Conservation (phyloP, 2,797 vertebrate genomes). For the Amazonetta brasiliensis region DNA sequence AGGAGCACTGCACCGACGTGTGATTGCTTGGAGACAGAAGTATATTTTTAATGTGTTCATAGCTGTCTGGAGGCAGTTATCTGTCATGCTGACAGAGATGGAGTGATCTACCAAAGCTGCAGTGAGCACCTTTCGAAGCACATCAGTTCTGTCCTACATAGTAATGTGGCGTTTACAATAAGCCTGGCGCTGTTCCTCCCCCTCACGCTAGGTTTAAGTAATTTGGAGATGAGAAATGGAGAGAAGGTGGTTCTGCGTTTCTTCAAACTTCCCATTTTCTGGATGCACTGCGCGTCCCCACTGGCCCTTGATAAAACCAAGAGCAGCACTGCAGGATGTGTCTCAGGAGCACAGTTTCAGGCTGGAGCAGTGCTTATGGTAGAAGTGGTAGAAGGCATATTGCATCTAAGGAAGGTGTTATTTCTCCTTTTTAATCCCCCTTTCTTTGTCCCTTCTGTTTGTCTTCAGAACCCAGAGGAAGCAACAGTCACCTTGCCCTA, state of each 20-base stretch:
- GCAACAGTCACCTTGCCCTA: neutral
- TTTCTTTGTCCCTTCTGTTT: neutral
- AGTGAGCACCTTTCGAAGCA: neutral
- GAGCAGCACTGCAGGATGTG: neutral
- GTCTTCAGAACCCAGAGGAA: neutral
- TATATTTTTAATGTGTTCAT: neutral
- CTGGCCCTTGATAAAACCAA: neutral
- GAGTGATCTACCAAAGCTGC: conserved; percentile 5
- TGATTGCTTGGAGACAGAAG: neutral
- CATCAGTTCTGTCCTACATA: neutral
- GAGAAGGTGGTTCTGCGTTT: neutral
- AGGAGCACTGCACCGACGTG: rapidly evolving
- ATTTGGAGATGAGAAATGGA: neutral
- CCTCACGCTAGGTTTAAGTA: neutral
- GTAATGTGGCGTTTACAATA: neutral
- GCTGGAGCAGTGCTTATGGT: neutral
- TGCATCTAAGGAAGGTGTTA: neutral
- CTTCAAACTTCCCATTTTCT: neutral
- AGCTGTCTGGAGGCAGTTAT: conserved; percentile 14
- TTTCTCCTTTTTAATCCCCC: neutral
- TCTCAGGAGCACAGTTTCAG: neutral
- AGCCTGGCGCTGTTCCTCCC: neutral
- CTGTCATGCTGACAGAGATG: conserved; percentile 15
- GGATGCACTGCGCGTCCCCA: rapidly evolving
- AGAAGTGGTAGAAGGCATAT: neutral